Evolutionary conservation across 2,888 invertebrate genomes (phyloP), one percentile per base, ranked within the genome.

Genomic region (Tenodera sinensis): DNA sequence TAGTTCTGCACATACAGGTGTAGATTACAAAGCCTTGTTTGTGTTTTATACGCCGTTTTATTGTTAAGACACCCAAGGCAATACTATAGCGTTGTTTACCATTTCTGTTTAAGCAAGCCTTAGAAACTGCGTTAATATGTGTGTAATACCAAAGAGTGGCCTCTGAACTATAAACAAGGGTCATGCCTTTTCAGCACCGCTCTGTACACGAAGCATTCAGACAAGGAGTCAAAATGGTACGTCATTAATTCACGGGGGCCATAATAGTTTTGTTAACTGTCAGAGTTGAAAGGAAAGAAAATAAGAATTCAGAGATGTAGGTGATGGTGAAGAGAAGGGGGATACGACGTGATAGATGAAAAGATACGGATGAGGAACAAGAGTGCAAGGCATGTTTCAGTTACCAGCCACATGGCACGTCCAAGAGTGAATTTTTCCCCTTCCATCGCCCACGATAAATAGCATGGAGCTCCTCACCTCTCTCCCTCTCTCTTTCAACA

Each of bases 191-290:
- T 89, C 89, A 89, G 85, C 88, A 89, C 88, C 85, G 42, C 83
- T 54, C 88, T 88, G 30, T 86, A 86, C 86, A 88, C 84, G 30
- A 84, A 88, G 83, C 87, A 87, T 87, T 86, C 86, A 87, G 89
- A 86, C 89, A 81, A 71, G 54, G 25, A 15, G 54, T 81, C 83
- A 34, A 88, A 89, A 86, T 88, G 86, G 88, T 83, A n/a, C 87
- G 84, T 87, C 89, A 88, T 90, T 90, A 90, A 89, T 90, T 90
- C 88, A 85, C 87, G 71, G 86, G 42, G 88, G 83, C 89, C 84
- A 89, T 90, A 90, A 90, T 90, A 90, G 90, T 90, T 90, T 90
- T 89, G 90, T 90, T 90, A 90, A 90, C 89, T 89, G 90, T 87
- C 88, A 87, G 54, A 87, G 88, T 83, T 86, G 86, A 86, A 81